These are phyloP conservation scores for Procapra przewalskii DNA, from an alignment of 2,113 vertebrate species.

Conservation along the genomic window DNA sequence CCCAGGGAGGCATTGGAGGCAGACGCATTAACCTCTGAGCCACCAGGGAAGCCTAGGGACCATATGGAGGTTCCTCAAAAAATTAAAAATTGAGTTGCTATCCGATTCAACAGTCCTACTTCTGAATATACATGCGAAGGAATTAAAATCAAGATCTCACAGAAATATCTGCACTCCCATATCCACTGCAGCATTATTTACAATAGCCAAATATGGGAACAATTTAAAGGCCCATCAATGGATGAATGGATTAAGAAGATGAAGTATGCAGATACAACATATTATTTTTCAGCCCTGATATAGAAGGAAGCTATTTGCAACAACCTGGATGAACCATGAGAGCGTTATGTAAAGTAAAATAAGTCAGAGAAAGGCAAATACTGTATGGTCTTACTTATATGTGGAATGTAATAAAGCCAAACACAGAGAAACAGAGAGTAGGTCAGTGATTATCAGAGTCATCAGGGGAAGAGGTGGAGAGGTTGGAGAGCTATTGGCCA, in stretches of 20 bases:
- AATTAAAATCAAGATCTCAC: neutral
- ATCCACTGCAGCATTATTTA: neutral
- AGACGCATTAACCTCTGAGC: too few relatives aligned
- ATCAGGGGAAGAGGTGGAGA: fast-evolving
- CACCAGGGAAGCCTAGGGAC: neutral
- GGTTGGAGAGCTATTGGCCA: neutral
- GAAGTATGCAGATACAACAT: neutral
- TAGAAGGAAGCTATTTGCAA: neutral
- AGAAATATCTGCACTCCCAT: neutral
- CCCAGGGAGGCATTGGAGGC: too few relatives aligned
- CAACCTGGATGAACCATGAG: neutral
- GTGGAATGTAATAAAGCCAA: neutral
- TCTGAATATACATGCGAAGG: neutral
- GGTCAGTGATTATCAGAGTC: neutral
- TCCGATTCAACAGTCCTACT: neutral
- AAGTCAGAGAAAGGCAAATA: neutral
- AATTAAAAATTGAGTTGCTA: neutral
- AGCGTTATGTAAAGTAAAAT: neutral
- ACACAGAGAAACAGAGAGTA: neutral
- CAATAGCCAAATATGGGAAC: neutral
- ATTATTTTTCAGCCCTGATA: neutral
- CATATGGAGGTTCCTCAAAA: neutral
- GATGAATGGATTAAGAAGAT: neutral
- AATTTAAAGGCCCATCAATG: neutral
- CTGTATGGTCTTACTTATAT: neutral